Base-by-base conservation (phyloP, 2,888 invertebrate genomes). In the Linyphia triangularis region DNA sequence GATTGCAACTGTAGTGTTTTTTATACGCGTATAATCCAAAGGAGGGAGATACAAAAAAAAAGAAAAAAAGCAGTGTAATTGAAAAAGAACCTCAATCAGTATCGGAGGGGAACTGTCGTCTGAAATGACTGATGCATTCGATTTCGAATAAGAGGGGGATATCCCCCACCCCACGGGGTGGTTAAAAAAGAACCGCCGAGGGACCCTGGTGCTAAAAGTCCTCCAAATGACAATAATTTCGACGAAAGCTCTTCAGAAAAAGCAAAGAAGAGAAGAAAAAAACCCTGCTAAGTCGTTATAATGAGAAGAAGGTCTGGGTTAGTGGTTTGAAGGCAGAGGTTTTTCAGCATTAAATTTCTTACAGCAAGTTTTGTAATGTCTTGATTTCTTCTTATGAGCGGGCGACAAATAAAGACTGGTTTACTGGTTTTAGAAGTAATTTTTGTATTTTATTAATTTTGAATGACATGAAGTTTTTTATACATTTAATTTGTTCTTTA, bases 191-290 rank as follows among this genome's bases (percentile, higher is more conserved):
- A 77, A 85, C 85, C 77, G 69, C 69, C n/a, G 51, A 51, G 40
- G 63, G 59, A 61, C 67, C 61, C 37, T 63, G 61, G 85, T 63
- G 75, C 85, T 85, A 85, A 88, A 88, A 88, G 86, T 88, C 69
- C 57, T n/a, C 81, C 67, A 88, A 88, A 88, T 88, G 86, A 88
- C 86, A 88, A 88, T 88, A 88, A 88, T 88, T 88, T 88, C 57
- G 61, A 13, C 51, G 51, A 51, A 51, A 51, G 51, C 51, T 51
- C 51, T n/a, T 51, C n/a, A 51, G n/a, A 16, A 51, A 37, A 65
- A 59, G 63, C 59, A n/a, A 57, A 43, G 40, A 63, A 9, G 10
- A 28, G 61, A 37, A 40, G 16, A 22, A 10, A 51, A 73, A 19
- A 77, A 63, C 51, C 33, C 63, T n/a, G 28, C 51, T 37, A 79